phyloP scores from a whole-genome alignment of 2,797 vertebrate genomes.

The Heterohyrax brucei region DNA sequence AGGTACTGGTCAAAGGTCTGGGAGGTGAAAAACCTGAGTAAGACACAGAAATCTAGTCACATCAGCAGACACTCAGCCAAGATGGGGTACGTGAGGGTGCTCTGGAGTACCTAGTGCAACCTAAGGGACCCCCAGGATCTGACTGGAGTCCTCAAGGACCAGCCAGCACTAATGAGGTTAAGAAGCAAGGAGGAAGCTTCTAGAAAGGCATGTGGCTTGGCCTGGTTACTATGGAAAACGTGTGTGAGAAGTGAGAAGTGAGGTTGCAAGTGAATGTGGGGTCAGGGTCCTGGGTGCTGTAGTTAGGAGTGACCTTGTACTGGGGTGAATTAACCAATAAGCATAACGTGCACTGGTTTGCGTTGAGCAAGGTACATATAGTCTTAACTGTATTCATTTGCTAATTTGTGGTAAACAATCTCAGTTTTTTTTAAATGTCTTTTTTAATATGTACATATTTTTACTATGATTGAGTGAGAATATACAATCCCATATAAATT shows the following conservation, averaged over 20 bases:
- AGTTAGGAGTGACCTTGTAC: too few species aligned
- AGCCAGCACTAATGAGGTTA: neutral
- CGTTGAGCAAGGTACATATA: too few species aligned
- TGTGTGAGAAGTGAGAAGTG: neutral
- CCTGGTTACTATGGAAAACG: neutral
- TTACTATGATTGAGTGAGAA: too few species aligned
- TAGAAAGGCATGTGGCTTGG: accelerated
- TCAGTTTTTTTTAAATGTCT: too few species aligned
- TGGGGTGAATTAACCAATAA: too few species aligned
- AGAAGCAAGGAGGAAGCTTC: neutral
- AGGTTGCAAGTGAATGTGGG: neutral
- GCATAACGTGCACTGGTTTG: too few species aligned
- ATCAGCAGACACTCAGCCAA: neutral
- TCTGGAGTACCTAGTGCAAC: neutral
- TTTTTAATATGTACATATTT: too few species aligned
- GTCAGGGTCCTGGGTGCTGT: neutral
- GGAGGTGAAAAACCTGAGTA: neutral
- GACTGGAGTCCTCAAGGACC: neutral
- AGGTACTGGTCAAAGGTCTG: too few species aligned
- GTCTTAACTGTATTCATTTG: too few species aligned
- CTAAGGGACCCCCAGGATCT: neutral
- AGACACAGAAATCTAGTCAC: neutral
- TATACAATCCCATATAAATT: too few species aligned
- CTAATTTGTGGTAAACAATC: too few species aligned
- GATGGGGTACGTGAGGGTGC: neutral